These are phyloP conservation scores for Numenius arquata DNA, from an alignment of 2,113 vertebrate species.

Conservation along the genomic window DNA sequence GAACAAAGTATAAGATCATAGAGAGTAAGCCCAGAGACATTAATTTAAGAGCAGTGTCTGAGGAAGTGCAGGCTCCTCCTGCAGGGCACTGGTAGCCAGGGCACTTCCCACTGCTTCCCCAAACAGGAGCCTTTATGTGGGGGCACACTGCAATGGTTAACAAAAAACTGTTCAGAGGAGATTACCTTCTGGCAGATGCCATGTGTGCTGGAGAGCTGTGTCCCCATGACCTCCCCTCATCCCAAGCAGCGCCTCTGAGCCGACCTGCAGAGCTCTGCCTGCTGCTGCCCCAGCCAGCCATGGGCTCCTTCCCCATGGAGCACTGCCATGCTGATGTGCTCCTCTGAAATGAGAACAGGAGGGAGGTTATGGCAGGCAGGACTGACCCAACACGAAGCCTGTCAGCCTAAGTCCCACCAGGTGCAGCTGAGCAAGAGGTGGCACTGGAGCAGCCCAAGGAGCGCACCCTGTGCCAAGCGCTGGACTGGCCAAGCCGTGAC, in stretches of 20 bases:
- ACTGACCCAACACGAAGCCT: background rate
- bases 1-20: background rate
- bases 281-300: accelerated
- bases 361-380: background rate
- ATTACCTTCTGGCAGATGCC: background rate
- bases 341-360: background rate
- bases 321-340: accelerated
- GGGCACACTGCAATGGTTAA: accelerated
- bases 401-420: background rate
- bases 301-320: background rate
- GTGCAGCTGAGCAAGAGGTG: too few species aligned
- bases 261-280: accelerated
- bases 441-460: background rate
- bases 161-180: background rate
- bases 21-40: background rate
- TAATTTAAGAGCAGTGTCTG: background rate
- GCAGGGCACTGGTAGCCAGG: background rate
- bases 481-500: background rate
- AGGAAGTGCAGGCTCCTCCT: background rate
- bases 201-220: accelerated
- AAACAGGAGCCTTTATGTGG: accelerated
- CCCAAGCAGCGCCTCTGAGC: accelerated
- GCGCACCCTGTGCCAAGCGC: accelerated
- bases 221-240: background rate
- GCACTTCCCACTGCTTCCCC: background rate